Evolutionary conservation across 2,797 vertebrate species (phyloP), one percentile per base, ranked within the genome.

Genomic region (Gobio occitaniae): DNA sequence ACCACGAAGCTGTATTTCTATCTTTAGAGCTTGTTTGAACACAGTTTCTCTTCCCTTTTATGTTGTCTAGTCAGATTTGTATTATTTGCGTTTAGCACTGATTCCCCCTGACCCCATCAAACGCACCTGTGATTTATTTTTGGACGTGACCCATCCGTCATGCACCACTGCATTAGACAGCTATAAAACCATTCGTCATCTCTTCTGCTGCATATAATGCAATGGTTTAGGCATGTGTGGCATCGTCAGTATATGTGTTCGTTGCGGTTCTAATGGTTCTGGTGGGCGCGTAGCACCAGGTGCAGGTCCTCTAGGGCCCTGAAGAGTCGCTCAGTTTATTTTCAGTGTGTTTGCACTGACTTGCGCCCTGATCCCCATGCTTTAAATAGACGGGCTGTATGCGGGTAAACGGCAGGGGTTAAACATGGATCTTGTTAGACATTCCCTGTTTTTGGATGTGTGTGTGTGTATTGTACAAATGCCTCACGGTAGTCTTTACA

Each of bases 311-410:
- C 94, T 94, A 48, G 74, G 32, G 82, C 74, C 50, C 63, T 21
- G 94, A 94, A 92, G 89, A 93, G 93, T 89, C 84, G 89, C 88
- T 94, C 85, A 0, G 91, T 93, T 93, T 95, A 94, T 94, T 95
- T 94, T 80, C 91, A 93, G 93, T 93, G 91, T 91, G 89, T 95
- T 95, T 94, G 92, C 89, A 69, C 89, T 91, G 92, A 94, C 93
- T 86, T 88, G 86, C 80, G 56, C 75, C n/a, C 89, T 90, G 91
- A 91, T 92, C 90, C 89, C 90, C 63, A 25, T 85, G 56, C 93
- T 94, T 94, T 94, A 95, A 95, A 95, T 95, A 95, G 94, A 91
- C 74, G 16, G 12, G 41, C 48, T 80, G 89, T 87, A 4, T 48
- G 87, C 87, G 91, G 90, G 92, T 94, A 92, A 90, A 92, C 89